Base-by-base conservation (phyloP, 1,140 invertebrate genomes). In the Diorhabda elongata region DNA sequence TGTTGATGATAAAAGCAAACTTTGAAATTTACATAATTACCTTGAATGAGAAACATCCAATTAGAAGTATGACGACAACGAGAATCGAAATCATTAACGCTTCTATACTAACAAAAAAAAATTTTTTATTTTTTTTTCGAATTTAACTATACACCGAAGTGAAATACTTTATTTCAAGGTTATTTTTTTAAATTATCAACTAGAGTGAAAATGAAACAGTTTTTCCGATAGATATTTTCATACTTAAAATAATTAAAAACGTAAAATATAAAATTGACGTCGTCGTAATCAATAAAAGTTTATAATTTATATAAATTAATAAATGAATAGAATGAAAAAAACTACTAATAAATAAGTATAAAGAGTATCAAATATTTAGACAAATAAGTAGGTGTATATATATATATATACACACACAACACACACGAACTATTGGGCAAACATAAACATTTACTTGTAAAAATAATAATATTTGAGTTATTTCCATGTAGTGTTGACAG, bases 391-490 rank as follows among this genome's bases (percentile, higher is more conserved):
- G 42, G 26, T 26, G 26, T 26, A 26, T 26, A 26, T 26, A 26
- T 26, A 26, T 26, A 26, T 26, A 26, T 26, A 26, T 26, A 26
- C 1, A 26, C 26, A 26, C 26, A 26, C 26, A 26, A 62, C 26
- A 64, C 45, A 62, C 44, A 69, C 61, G 64, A 61, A 68, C 59
- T 70, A 73, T 71, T 70, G 71, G 66, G 63, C 69, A 73, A 73
- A 73, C 57, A 73, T 72, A 71, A 75, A 71, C 70, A 74, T 70
- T 62, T 69, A 72, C 68, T 73, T 69, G 73, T 71, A 77, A 79
- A 77, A 78, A 79, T 76, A 77, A 78, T 75, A 78, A 79, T 78
- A 79, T 79, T 78, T 77, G 76, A 73, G 67, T 71, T 64, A 64
- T 45, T 64, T 73, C 67, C 44, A 47, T 61, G 69, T 69, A 70